Conservation (phyloP, 2,797 vertebrate genomes). For the Mergus octosetaceus region DNA sequence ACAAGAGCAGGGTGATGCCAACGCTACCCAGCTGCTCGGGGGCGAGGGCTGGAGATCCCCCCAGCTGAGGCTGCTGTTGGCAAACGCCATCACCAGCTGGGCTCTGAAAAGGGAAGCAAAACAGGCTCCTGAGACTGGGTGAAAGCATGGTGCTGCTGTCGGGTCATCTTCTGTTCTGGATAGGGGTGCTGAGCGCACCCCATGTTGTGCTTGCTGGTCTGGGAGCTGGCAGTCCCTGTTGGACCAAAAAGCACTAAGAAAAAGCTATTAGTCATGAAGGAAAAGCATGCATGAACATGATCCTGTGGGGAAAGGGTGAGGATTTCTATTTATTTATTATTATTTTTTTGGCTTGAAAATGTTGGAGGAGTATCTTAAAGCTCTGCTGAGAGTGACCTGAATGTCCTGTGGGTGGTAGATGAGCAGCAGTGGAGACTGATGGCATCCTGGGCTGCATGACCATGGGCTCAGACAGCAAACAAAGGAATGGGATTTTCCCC, state of each 20-base stretch:
- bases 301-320: background rate
- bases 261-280: too few relatives aligned
- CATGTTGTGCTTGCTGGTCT: background rate
- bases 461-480: background rate
- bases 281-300: background rate
- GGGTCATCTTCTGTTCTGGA: too few relatives aligned
- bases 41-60: background rate
- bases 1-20: background rate
- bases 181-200: too few relatives aligned
- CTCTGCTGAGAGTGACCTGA: background rate
- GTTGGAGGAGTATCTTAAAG: background rate
- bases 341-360: background rate
- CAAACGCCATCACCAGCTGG: accelerated
- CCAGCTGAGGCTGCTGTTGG: background rate
- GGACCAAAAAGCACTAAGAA: background rate
- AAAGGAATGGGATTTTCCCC: background rate
- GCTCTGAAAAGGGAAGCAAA: background rate
- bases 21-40: background rate
- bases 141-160: too few relatives aligned
- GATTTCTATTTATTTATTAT: too few relatives aligned
- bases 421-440: background rate
- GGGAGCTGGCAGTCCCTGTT: background rate
- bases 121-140: too few relatives aligned
- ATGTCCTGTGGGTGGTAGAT: background rate
- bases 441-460: background rate